Evolutionary conservation across 2,113 vertebrate species (phyloP), one percentile per base, ranked within the genome.

Genomic region (Mustelus asterias): DNA sequence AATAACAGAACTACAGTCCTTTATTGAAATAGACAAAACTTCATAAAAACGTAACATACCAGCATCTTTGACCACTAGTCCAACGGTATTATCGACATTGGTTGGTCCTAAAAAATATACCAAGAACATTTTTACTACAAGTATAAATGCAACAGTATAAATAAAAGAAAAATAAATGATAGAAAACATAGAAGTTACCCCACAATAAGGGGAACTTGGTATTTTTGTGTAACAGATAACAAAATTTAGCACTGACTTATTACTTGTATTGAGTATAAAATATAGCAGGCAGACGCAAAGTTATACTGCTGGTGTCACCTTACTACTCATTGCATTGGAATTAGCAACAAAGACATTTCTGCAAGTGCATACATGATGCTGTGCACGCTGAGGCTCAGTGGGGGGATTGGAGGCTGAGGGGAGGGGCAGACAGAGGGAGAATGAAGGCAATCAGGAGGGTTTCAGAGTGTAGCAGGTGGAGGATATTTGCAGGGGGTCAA

Each of bases 31-130:
- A 58, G 33, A 85, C 16, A 67, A n/a, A 8, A 33, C 63, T 24
- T 76, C 16, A 33, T 33, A 63, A 44, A 67, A 80, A 80, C 16
- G 67, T 63, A 96, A 97, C 97, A 97, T 98, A 99, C 99, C 99
- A 96, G 99, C 98, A 98, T 99, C 99, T 98, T 99, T 99, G 97
- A 99, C 98, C 96, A 99, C 97, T 96, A 99, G 95, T 96, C 98
- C 98, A 97, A 97, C 98, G n/a, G 98, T 97, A 96, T 99, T 98
- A 96, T 99, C 98, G 96, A 98, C 96, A 85, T 97, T 98, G 67
- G 98, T 98, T 85, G 98, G 97, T 8, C 98, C 99, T 99, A 96
- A 48, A 97, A 65, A 95, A 95, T 54, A 58, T 33, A 70, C 22
- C 93, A 95, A 48, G 44, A 48, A 54, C 88, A 90, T 60, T 29